These are phyloP conservation scores for Scotopteryx bipunctaria DNA, from an alignment of 2,888 invertebrate species.

Conservation along the genomic window DNA sequence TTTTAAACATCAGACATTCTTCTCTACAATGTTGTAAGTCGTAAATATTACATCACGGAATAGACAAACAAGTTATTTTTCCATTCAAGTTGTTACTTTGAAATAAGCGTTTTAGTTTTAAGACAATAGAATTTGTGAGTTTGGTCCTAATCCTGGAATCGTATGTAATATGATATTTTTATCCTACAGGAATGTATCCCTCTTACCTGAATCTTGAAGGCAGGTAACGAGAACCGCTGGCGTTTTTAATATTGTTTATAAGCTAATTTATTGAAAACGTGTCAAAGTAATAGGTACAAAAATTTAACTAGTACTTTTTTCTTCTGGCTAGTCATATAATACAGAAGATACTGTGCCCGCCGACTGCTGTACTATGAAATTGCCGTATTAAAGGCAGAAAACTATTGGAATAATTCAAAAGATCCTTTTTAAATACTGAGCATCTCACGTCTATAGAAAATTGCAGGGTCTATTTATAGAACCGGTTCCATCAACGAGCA, in stretches of 20 bases:
- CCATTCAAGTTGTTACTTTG: background rate
- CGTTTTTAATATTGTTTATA: too few species aligned
- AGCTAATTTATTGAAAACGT: too few species aligned
- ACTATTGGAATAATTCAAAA: constrained; percentile 4
- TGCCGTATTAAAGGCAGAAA: background rate
- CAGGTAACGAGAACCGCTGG: constrained; percentile 1
- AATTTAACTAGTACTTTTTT: too few species aligned
- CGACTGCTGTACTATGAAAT: too few species aligned
- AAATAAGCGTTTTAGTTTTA: constrained; percentile 2
- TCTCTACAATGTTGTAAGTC: background rate
- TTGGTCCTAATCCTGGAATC: constrained; percentile 2
- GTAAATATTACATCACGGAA: background rate
- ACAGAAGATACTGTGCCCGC: too few species aligned
- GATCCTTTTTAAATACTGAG: background rate
- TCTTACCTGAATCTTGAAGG: constrained; percentile 13
- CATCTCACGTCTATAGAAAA: constrained; percentile 7
- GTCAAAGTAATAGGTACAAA: too few species aligned
- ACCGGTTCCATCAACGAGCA: constrained; percentile 14
- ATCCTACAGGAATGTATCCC: constrained; percentile 8
- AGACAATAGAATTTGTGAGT: too few species aligned
- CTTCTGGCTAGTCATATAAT: too few species aligned
- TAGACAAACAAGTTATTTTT: background rate
- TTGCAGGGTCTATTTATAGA: constrained; percentile 7
- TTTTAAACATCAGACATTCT: constrained; percentile 39
- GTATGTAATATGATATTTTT: constrained; percentile 28